Evolutionary conservation across 2,797 vertebrate genomes (phyloP).

Genomic region (Micropoecilia bifurca): DNA sequence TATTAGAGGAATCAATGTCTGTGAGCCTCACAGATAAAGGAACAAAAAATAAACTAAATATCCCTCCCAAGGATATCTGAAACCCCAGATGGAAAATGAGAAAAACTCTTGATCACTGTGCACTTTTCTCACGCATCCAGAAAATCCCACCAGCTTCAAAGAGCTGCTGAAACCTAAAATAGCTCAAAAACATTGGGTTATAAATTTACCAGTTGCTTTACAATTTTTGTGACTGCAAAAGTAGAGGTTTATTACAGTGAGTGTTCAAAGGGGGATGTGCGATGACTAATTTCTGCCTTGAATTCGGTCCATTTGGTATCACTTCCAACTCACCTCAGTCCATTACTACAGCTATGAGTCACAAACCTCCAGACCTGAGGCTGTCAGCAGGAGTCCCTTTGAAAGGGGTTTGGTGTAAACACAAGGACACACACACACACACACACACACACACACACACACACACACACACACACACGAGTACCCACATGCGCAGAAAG

Average conservation of each 20-base stretch:
- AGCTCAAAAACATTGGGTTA: conserved; percentile 34
- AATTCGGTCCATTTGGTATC: conserved; percentile 64
- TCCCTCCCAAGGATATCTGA: conserved; percentile 29
- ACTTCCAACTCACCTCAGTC: conserved; percentile 55
- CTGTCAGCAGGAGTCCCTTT: conserved; percentile 61
- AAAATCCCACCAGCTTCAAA: conserved; percentile 27
- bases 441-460: conserved; percentile 8
- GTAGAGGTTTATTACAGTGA: conserved; percentile 33
- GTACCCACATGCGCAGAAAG: conserved; percentile 15
- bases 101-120: conserved; percentile 26
- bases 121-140: conserved; percentile 6
- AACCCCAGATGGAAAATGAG: conserved; percentile 18
- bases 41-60: conserved; percentile 19
- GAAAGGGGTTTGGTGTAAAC: conserved; percentile 26
- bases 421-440: conserved; percentile 36
- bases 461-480: conserved; percentile 29
- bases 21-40: neutral
- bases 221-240: conserved; percentile 43
- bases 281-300: conserved; percentile 70
- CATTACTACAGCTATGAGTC: conserved; percentile 72
- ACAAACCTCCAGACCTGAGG: conserved; percentile 69
- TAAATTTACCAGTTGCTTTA: conserved; percentile 40
- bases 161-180: conserved; percentile 37
- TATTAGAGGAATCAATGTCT: conserved; percentile 32
- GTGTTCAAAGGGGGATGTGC: conserved; percentile 50